Evolutionary conservation across 2,888 invertebrate species (phyloP).

Genomic region (Idaea aversata): DNA sequence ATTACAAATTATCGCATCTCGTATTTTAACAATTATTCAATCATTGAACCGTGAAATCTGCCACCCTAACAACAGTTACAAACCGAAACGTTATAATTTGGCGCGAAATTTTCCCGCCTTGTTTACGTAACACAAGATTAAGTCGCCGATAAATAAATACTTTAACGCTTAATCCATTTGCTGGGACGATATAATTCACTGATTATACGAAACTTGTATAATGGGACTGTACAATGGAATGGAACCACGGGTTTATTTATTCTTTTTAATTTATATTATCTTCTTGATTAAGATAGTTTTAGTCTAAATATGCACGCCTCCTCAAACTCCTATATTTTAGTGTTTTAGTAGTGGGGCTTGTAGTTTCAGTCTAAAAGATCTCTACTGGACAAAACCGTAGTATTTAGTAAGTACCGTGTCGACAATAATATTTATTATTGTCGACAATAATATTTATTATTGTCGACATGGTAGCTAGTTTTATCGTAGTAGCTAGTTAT

Average conservation of each 20-base stretch:
- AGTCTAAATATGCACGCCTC: too few relatives aligned
- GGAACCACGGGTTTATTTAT: slow-evolving; percentile 10
- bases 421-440: too few relatives aligned
- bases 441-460: too few relatives aligned
- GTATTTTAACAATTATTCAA: not conserved
- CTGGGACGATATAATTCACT: slow-evolving; percentile 60
- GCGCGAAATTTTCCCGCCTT: slow-evolving; percentile 69
- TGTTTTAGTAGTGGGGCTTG: too few relatives aligned
- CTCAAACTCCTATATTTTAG: too few relatives aligned
- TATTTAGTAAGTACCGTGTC: too few relatives aligned
- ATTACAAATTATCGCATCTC: not conserved
- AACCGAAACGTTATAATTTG: slow-evolving; percentile 46
- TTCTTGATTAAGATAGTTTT: too few relatives aligned
- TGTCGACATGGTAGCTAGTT: too few relatives aligned
- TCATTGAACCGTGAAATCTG: slow-evolving; percentile 8
- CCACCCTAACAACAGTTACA: slow-evolving; percentile 23
- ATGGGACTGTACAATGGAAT: slow-evolving; percentile 44
- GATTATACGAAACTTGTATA: slow-evolving; percentile 58
- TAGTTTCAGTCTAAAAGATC: too few relatives aligned
- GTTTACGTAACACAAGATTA: slow-evolving; percentile 71
- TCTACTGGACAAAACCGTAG: too few relatives aligned
- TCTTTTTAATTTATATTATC: not conserved
- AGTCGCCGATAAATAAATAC: slow-evolving; percentile 72
- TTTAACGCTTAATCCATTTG: slow-evolving; percentile 73
- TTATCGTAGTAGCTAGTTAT: too few relatives aligned